phyloP scores from a whole-genome alignment of 1,140 invertebrate species.

The Chelonus insularis region DNA sequence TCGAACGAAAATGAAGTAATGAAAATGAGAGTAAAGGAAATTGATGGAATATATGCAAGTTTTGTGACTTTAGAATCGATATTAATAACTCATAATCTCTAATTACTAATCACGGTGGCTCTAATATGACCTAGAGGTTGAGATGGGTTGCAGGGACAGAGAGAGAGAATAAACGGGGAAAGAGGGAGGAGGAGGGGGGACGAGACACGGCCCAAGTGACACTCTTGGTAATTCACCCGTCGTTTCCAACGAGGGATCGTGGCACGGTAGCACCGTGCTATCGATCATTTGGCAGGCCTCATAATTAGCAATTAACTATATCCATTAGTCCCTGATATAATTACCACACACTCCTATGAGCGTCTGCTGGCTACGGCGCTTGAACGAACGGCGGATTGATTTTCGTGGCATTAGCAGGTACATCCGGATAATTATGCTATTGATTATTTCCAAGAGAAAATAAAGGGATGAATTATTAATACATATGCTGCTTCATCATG shows the following conservation, averaged over 20 bases:
- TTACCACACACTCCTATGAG: conserved; percentile 56
- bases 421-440: conserved; percentile 53
- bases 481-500: too few relatives aligned
- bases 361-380: conserved; percentile 38
- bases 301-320: conserved; percentile 63
- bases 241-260: conserved; percentile 43
- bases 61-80: conserved; percentile 11
- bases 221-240: conserved; percentile 52
- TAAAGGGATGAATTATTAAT: neutral
- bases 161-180: neutral
- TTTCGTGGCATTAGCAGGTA: conserved; percentile 51
- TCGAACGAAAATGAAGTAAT: too few relatives aligned
- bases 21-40: too few relatives aligned
- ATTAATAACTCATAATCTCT: conserved; percentile 41
- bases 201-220: conserved; percentile 41
- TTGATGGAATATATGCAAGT: too few relatives aligned
- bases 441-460: conserved; percentile 43
- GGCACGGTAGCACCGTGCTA: conserved; percentile 51
- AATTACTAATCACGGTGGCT: conserved; percentile 40
- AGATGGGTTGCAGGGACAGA: neutral
- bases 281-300: conserved; percentile 60
- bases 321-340: conserved; percentile 61
- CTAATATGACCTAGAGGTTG: conserved; percentile 30
- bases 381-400: conserved; percentile 40
- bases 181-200: conserved; percentile 11